phyloP scores from a whole-genome alignment of 2,797 vertebrate genomes.

The Mergus octosetaceus region DNA sequence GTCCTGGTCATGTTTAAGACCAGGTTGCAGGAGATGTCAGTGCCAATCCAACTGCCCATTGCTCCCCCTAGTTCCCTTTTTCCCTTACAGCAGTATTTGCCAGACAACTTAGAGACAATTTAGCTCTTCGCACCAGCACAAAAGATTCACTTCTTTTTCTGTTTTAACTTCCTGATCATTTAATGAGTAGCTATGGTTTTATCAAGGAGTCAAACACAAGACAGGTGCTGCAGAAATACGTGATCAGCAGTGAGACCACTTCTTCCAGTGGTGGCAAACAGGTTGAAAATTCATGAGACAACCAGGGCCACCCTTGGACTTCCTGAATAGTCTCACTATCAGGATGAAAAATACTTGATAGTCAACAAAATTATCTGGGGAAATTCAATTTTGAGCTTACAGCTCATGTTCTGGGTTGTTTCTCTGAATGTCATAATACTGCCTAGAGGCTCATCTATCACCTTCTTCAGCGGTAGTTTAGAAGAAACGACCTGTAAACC shows the following conservation, averaged over 20 bases:
- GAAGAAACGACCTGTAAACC: background rate
- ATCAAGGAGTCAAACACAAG: background rate
- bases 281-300: background rate
- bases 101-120: background rate
- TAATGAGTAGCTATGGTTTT: background rate
- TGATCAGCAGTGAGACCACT: background rate
- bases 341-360: background rate
- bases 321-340: background rate
- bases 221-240: background rate
- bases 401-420: background rate
- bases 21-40: background rate
- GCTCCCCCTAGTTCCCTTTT: background rate
- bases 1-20: background rate
- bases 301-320: background rate
- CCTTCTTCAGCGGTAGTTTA: background rate
- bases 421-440: background rate
- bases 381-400: background rate
- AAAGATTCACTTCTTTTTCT: background rate
- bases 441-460: background rate
- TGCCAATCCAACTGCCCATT: fast-evolving
- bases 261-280: background rate
- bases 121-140: background rate
- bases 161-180: background rate
- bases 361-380: background rate
- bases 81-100: background rate